phyloP scores from a whole-genome alignment of 1,140 invertebrate species.

The Danaus plexippus region DNA sequence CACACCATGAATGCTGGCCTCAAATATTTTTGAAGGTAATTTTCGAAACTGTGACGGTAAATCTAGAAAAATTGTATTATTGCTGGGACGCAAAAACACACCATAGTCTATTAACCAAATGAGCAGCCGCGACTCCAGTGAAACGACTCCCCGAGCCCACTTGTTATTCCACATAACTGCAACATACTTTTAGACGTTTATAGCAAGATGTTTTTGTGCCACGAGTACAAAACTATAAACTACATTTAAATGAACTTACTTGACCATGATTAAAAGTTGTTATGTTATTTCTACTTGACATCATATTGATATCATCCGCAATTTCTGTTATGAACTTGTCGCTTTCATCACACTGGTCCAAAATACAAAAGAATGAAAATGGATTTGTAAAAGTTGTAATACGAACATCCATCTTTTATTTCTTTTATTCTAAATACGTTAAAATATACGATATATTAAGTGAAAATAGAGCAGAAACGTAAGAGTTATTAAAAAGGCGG shows the following conservation, averaged over 20 bases:
- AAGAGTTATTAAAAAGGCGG: too few relatives aligned
- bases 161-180: slow-evolving; percentile 42
- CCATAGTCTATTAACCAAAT: slow-evolving; percentile 51
- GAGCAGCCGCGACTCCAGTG: slow-evolving; percentile 37
- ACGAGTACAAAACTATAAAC: slow-evolving; percentile 10
- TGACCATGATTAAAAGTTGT: slow-evolving; percentile 34
- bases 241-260: slow-evolving; percentile 22
- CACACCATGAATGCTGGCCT: slow-evolving; percentile 51
- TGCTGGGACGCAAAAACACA: slow-evolving; percentile 32
- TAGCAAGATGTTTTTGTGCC: too few relatives aligned
- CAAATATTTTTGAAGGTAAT: slow-evolving; percentile 42
- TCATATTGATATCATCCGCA: slow-evolving; percentile 2
- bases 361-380: slow-evolving; percentile 39
- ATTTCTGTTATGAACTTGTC: slow-evolving; percentile 13
- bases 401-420: slow-evolving; percentile 24
- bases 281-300: slow-evolving; percentile 7
- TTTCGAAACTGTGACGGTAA: slow-evolving; percentile 37
- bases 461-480: too few relatives aligned
- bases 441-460: too few relatives aligned
- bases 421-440: too few relatives aligned
- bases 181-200: slow-evolving; percentile 32
- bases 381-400: slow-evolving; percentile 41
- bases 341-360: slow-evolving; percentile 15
- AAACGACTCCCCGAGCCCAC: slow-evolving; percentile 41
- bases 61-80: slow-evolving; percentile 29